Base-by-base conservation (phyloP, 1,140 invertebrate species). In the Polypedilum pembai region DNA sequence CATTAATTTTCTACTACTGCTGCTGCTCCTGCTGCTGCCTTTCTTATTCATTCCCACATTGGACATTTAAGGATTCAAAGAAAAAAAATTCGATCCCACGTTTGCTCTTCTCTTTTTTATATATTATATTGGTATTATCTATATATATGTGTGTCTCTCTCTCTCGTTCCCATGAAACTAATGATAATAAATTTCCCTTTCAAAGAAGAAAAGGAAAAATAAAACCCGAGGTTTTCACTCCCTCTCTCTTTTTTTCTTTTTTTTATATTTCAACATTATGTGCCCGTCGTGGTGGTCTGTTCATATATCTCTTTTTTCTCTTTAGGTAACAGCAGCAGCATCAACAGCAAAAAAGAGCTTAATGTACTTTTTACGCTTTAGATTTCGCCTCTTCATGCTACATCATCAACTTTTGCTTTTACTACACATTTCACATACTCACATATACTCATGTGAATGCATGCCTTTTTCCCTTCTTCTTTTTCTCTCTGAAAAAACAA, bases 141-240 rank as follows among this genome's bases (percentile, higher is more conserved):
- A 15, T 56, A 56, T 56, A 10, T 18, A 18, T 20, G 20, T 69
- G 20, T 20, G 3, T 69, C 24, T 33, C 24, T 33, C 24, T 33
- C 24, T 33, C 24, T 3, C 24, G 5, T 33, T 69, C 65, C 65
- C 65, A 69, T 69, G 65, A 69, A 69, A 69, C 65, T 69, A 69
- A 69, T 69, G 65, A 69, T 69, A 18, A 69, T 69, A 69, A 69
- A 69, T 69, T 20, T 69, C 17, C 8, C 24, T 33, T 33, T 33
- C 5, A 33, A 33, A 33, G 24, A 33, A 33, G 24, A 33, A 33
- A 33, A 33, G 5, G 24, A 33, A 33, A 33, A 33, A 33, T 33
- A 33, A 33, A 33, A 33, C 24, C 24, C 24, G 24, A 33, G 24
- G 24, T 33, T 33, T 33, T 33, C 24, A 33, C 24, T 33, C 24